phyloP scores from a whole-genome alignment of 2,888 invertebrate species.

The Nowickia ferox region DNA sequence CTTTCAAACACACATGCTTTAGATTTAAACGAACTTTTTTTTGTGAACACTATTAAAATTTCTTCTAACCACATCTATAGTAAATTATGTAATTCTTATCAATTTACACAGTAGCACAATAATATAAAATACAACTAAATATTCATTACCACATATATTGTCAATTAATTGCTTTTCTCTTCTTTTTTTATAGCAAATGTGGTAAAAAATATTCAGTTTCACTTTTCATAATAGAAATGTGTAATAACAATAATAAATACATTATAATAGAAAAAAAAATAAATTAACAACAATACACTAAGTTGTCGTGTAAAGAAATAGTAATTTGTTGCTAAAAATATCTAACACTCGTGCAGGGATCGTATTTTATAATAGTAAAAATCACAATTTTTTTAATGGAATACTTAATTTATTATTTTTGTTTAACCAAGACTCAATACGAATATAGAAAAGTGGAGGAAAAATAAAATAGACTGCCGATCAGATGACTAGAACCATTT shows the following conservation, averaged over 20 bases:
- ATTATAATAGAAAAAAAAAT: background rate
- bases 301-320: too few species aligned
- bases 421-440: too few species aligned
- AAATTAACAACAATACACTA: too few species aligned
- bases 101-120: background rate
- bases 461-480: too few species aligned
- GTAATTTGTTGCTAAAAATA: too few species aligned
- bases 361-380: too few species aligned
- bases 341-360: too few species aligned
- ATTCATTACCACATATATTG: slow-evolving; percentile 10
- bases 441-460: too few species aligned
- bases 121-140: slow-evolving; percentile 1
- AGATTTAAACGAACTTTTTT: background rate
- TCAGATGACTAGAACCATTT: too few species aligned
- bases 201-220: slow-evolving; percentile 24
- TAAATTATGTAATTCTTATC: background rate
- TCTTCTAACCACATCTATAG: background rate
- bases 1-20: background rate
- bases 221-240: background rate
- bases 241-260: background rate
- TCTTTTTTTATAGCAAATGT: slow-evolving; percentile 1
- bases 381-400: too few species aligned
- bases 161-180: slow-evolving; percentile 2
- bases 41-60: background rate
- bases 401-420: too few species aligned